phyloP scores from a whole-genome alignment of 2,888 invertebrate genomes.

The Chymomyza caudatula region DNA sequence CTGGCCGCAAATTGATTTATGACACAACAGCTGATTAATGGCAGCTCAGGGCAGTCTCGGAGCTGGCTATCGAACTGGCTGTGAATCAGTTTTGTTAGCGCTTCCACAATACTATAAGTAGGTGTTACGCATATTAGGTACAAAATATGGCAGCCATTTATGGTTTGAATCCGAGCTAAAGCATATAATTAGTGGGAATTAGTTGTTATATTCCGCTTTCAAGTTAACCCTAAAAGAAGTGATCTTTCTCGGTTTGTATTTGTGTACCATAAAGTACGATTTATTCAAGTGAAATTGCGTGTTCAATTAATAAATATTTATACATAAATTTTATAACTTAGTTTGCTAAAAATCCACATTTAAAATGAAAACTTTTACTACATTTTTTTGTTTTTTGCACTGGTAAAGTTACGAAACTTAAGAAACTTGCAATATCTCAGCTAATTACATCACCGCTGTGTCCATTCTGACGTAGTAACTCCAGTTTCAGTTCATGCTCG shows the following conservation, averaged over 20 bases:
- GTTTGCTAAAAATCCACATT: not conserved
- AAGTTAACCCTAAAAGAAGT: not conserved
- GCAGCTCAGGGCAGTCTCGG: slow-evolving; percentile 36
- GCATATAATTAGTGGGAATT: slow-evolving; percentile 54
- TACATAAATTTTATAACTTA: slow-evolving; percentile 57
- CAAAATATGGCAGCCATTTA: not conserved
- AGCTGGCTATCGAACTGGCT: slow-evolving; percentile 26
- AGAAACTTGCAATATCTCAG: slow-evolving; percentile 74
- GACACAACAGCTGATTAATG: slow-evolving; percentile 60
- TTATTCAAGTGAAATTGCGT: slow-evolving; percentile 45
- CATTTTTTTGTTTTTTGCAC: not conserved
- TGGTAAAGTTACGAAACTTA: not conserved
- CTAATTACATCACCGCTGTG: slow-evolving; percentile 85
- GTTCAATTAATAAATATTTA: slow-evolving; percentile 28
- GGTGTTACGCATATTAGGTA: slow-evolving; percentile 67
- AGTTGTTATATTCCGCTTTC: not conserved
- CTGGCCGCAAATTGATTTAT: slow-evolving; percentile 52
- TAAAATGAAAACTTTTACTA: not conserved
- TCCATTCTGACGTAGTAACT: slow-evolving; percentile 88
- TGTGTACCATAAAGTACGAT: too few relatives aligned
- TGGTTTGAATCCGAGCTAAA: slow-evolving; percentile 30
- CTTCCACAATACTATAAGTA: slow-evolving; percentile 45
- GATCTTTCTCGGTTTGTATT: not conserved
- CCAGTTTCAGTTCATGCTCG: slow-evolving; percentile 91
- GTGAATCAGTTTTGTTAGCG: slow-evolving; percentile 49